Evolutionary conservation across 2,113 vertebrate species (phyloP).

Genomic region (Syngnathoides biaculeatus): DNA sequence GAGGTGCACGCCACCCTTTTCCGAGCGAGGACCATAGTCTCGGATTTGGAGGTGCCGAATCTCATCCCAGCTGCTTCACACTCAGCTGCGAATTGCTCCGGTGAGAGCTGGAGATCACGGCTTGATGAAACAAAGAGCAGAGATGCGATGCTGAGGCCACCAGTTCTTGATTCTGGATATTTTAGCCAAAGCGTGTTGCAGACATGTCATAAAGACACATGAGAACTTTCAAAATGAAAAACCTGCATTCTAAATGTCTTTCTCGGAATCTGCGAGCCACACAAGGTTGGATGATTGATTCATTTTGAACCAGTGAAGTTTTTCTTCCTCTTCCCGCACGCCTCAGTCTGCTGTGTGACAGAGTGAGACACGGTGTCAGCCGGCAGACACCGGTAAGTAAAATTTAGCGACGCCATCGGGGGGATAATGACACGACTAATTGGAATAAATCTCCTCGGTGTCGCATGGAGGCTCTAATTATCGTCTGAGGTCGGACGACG

Average conservation of each 20-base stretch:
- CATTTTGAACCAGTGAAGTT: not conserved
- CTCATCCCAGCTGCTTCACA: too few species aligned
- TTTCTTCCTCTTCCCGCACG: not conserved
- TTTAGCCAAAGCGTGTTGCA: too few species aligned
- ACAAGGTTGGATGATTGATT: not conserved
- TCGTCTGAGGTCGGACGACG: not conserved
- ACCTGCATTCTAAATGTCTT: not conserved
- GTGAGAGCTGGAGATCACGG: too few species aligned
- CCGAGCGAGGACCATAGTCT: too few species aligned
- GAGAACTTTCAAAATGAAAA: not conserved
- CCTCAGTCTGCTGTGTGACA: not conserved
- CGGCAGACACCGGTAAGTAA: conserved; percentile 4
- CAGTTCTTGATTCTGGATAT: too few species aligned
- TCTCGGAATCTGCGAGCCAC: not conserved
- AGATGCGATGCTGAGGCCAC: too few species aligned
- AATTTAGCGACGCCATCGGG: not conserved
- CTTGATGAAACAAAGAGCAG: too few species aligned
- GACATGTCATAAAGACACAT: too few species aligned
- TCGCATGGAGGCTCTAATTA: conserved; percentile 2
- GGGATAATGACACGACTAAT: conserved; percentile 3
- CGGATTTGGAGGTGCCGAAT: too few species aligned
- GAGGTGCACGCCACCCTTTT: too few species aligned
- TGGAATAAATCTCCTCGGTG: conserved; percentile 1
- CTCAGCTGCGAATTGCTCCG: too few species aligned
- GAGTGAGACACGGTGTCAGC: conserved; percentile 1